Evolutionary conservation across 2,113 vertebrate species (phyloP), one percentile per base, ranked within the genome.

Genomic region (Chionomys nivalis): DNA sequence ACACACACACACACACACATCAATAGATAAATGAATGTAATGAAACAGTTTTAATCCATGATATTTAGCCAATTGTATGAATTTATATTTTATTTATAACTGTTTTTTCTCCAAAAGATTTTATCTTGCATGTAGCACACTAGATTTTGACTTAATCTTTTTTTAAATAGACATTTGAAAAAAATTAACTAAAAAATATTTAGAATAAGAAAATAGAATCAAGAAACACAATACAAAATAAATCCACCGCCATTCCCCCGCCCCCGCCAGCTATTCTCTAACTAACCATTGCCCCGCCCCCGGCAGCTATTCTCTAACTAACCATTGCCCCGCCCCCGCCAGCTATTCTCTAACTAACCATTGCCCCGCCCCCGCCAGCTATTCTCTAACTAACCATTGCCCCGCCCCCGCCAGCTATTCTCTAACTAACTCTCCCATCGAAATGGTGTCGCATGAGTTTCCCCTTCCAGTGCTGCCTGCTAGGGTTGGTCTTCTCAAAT

Each of bases 71-170:
- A 90, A 17, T 79, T 88, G 63, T n/a, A 39, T 26, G 49, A 52
- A 24, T 72, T 83, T 89, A 90, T 79, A 85, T 55, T 23, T 94
- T 87, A 90, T 91, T 61, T 89, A 70, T 49, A 75, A 63, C 13
- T 89, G 4, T n/a, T 91, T 87, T 52, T 42, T 16, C 23, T 21
- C 33, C 14, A 70, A 9, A 28, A 31, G 31, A 61, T 28, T 65
- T 87, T 77, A 90, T 72, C 63, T 93, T 83, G 4, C 42, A 77
- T 52, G 36, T 44, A 86, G 28, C 19, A 95, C 26, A 58, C 49
- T n/a, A 85, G 26, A 42, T 16, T 85, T 65, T 44, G 42, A 77
- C 94, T 70, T 58, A 90, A 23, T 68, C 28, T 24, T 72, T 86
- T 79, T 70, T 77, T 93, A 85, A 66, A 77, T n/a, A 93, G 79